phyloP scores from a whole-genome alignment of 2,797 vertebrate species.

The Phataginus tetradactyla region DNA sequence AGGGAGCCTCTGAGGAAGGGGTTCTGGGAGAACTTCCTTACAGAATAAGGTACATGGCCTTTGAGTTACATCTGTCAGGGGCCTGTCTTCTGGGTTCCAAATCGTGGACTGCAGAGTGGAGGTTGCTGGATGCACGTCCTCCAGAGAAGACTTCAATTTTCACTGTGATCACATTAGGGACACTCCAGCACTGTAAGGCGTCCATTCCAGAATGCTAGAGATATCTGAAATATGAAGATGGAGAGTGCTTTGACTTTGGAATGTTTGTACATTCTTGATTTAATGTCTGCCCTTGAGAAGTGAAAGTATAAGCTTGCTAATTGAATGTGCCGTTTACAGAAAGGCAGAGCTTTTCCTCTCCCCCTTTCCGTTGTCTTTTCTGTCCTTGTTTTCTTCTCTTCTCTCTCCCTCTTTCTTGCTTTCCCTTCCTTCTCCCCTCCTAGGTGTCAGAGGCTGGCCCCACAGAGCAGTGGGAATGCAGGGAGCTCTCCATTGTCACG shows the following conservation, averaged over 20 bases:
- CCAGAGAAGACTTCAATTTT: neutral
- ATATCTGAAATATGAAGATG: slow-evolving; percentile 21
- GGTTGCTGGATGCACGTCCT: neutral
- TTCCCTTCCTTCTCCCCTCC: too few relatives aligned
- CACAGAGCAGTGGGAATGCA: neutral
- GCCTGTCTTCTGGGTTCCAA: neutral
- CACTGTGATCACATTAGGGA: neutral
- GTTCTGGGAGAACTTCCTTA: neutral
- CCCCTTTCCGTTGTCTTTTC: too few relatives aligned
- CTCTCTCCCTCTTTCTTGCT: neutral
- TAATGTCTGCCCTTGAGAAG: slow-evolving; percentile 27
- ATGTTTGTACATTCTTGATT: slow-evolving; percentile 56
- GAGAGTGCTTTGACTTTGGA: slow-evolving; percentile 44
- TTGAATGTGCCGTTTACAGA: neutral
- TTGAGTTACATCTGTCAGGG: neutral
- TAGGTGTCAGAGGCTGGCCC: neutral
- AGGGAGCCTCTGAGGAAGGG: neutral
- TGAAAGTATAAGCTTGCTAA: neutral
- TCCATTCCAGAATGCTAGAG: slow-evolving; percentile 26
- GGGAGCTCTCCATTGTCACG: neutral
- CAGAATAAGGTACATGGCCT: neutral
- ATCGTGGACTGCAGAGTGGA: neutral
- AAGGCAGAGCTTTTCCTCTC: neutral
- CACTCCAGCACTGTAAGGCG: neutral
- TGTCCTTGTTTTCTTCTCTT: too few relatives aligned